Percentiles rank a stretch among this genome's conserved stretches.
These are phyloP conservation scores for Parotocinclus haroldoi DNA, from an alignment of 2,797 vertebrate species.

Conservation along the genomic window DNA sequence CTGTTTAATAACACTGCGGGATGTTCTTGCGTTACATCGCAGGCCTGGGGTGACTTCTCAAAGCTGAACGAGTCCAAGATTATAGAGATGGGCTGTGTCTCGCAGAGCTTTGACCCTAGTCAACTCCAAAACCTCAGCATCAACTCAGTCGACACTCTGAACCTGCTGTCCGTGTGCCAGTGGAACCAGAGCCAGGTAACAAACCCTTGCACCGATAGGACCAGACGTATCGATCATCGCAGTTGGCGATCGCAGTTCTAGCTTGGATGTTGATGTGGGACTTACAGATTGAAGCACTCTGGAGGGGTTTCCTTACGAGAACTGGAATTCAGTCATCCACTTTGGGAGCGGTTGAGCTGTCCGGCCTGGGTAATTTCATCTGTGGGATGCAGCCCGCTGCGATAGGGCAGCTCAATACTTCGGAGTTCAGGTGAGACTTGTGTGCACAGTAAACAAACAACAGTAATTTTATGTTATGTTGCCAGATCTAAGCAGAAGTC, in stretches of 20 bases:
- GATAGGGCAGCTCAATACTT: not conserved
- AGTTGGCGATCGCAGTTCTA: not conserved
- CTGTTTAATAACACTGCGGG: no score
- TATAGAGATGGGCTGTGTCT: slow-evolving; percentile 61
- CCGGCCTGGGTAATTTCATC: not conserved
- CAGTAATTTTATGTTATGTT: no score
- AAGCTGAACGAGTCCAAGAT: slow-evolving; percentile 54
- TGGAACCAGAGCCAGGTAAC: slow-evolving; percentile 67
- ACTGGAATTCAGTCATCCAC: not conserved
- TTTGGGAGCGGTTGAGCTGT: not conserved
- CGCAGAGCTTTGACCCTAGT: slow-evolving; percentile 52
- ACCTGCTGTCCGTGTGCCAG: slow-evolving; percentile 55
- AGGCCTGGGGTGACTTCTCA: slow-evolving; percentile 57
- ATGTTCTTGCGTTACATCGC: no score
- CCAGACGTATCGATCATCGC: no score
- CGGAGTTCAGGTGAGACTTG: not conserved
- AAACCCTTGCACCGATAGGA: not conserved
- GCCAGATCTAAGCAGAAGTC: no score
- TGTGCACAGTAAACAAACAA: no score
- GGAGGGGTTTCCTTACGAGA: not conserved
- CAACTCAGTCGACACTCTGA: slow-evolving; percentile 55
- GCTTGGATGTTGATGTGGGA: not conserved
- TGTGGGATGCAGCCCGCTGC: not conserved
- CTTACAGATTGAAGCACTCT: not conserved
- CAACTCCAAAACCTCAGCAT: slow-evolving; percentile 58